Base-by-base conservation (phyloP, 2,888 invertebrate genomes). In the Dryomyza anilis region DNA sequence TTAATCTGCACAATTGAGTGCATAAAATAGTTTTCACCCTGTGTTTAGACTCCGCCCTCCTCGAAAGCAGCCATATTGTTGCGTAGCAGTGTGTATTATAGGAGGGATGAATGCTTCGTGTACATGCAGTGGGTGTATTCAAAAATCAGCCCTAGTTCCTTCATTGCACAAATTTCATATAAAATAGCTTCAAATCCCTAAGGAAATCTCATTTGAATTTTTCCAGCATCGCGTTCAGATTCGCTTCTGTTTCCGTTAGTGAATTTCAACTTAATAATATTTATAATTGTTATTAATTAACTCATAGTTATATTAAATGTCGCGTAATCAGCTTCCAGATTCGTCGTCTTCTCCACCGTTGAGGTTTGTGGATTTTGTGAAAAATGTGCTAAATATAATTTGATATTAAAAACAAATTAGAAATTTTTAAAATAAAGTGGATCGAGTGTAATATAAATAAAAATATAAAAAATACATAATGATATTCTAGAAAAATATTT, bases 331-430 rank as follows among this genome's bases (percentile, higher is more conserved):
- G 76, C 79, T 90, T 56, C 90, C 90, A 0, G 90, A 90, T 77
- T 87, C 87, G 16, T 90, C 90, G 0, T 90, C 90, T 0, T 90
- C 90, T 4, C 90, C 90, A 3, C 88, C 90, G 21, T 84, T 89
- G 63, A 89, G 86, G 90, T 77, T 69, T 68, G 71, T 70, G 45
- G n/a, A 33, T 6, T 25, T 16, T 25, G 23, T n/a, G n/a, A n/a
- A n/a, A n/a, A n/a, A n/a, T n/a, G n/a, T n/a, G n/a, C n/a, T 50
- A 46, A 12, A 55, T n/a, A 30, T 19, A 55, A n/a, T 55, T 46
- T n/a, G n/a, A n/a, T n/a, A 29, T 39, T 36, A 30, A 36, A 39
- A 23, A 5, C 12, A 50, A 12, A n/a, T n/a, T n/a, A n/a, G n/a
- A n/a, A n/a, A n/a, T n/a, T n/a, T n/a, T n/a, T n/a, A 25, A 48